These are phyloP conservation scores for Cyprinus carpio DNA, from an alignment of 2,113 vertebrate genomes.

Conservation along the genomic window DNA sequence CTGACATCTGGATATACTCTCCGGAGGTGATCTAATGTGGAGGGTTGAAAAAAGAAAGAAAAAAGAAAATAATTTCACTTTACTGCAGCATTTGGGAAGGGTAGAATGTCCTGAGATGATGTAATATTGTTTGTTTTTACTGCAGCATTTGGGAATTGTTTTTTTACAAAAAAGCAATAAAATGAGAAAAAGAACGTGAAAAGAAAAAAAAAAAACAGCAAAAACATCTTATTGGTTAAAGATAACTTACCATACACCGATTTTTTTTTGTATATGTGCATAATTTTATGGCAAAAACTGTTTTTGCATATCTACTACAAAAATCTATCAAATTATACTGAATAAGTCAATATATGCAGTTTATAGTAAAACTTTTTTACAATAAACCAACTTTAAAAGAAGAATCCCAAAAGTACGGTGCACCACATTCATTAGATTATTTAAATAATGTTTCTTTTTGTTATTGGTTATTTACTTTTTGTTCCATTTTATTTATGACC, in stretches of 20 bases:
- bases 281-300: neutral
- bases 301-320: neutral
- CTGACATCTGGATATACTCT: constrained; percentile 99
- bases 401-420: neutral
- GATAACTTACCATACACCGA: neutral
- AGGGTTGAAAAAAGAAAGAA: too few relatives aligned
- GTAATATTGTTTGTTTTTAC: too few relatives aligned
- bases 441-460: neutral
- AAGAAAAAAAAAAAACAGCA: neutral
- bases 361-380: neutral
- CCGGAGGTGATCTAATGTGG: constrained; percentile 88
- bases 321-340: neutral
- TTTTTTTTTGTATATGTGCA: neutral
- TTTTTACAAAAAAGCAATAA: too few relatives aligned
- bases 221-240: neutral
- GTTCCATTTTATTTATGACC: neutral
- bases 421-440: neutral
- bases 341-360: neutral
- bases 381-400: neutral
- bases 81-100: neutral
- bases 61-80: too few relatives aligned
- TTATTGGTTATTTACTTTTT: too few relatives aligned
- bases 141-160: too few relatives aligned
- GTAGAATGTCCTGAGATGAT: too few relatives aligned
- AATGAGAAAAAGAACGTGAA: neutral